Evolutionary conservation across 2,113 vertebrate genomes (phyloP).

Genomic region (Procavia capensis): DNA sequence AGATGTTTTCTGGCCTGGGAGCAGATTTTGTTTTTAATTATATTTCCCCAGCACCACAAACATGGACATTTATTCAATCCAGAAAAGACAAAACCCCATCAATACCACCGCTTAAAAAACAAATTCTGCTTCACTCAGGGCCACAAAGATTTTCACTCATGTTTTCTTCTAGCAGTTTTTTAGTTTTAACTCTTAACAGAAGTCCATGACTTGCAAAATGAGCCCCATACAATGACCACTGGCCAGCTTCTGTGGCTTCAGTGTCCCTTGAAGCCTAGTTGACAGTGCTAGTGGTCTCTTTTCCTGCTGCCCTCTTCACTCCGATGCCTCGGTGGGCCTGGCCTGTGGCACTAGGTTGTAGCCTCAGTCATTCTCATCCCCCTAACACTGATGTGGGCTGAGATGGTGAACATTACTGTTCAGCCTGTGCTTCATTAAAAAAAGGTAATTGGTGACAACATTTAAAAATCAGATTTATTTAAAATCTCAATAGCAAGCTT

Average conservation of each 20-base stretch:
- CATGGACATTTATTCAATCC: slow-evolving; percentile 3
- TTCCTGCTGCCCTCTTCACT: neutral
- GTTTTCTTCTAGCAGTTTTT: slow-evolving; percentile 12
- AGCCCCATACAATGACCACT: neutral
- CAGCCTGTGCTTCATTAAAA: neutral
- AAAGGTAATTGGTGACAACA: neutral
- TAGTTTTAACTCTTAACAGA: neutral
- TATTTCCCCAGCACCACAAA: neutral
- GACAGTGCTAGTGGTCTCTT: neutral
- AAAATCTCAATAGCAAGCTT: neutral
- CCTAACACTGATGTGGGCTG: neutral
- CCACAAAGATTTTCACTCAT: neutral
- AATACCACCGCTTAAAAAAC: neutral
- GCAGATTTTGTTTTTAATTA: neutral
- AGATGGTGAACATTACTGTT: neutral
- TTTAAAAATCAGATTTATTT: slow-evolving; percentile 14
- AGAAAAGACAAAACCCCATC: neutral
- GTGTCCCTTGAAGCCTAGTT: neutral
- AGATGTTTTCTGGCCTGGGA: neutral
- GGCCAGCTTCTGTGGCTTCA: neutral
- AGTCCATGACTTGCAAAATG: neutral
- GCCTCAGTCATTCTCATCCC: neutral
- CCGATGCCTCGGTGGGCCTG: neutral
- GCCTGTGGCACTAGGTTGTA: neutral
- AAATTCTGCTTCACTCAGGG: neutral